Evolutionary conservation across 2,888 invertebrate species (phyloP).

Genomic region (Andrena marginata): DNA sequence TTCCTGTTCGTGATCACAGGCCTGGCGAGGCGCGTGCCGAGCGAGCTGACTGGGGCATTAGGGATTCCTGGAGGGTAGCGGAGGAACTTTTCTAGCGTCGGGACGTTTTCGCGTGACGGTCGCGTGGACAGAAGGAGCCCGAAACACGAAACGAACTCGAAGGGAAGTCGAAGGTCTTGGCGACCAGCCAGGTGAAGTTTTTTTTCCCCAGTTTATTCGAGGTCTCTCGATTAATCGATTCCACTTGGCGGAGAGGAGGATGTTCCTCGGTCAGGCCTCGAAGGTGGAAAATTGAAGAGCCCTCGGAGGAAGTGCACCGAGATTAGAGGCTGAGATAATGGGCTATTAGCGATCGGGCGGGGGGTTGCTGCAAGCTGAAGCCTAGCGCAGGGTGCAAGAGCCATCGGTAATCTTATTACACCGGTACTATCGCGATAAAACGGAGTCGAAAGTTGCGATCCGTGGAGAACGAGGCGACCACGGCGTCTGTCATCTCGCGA

Average conservation of each 20-base stretch:
- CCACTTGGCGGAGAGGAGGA: constrained; percentile 8
- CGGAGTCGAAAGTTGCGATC: neutral
- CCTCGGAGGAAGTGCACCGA: constrained; percentile 36
- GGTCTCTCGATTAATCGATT: constrained; percentile 68
- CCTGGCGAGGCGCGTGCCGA: too few relatives aligned
- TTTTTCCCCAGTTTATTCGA: constrained; percentile 38
- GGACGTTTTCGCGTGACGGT: neutral
- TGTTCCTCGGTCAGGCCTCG: constrained; percentile 15
- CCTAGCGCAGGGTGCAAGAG: neutral
- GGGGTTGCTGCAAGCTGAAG: neutral
- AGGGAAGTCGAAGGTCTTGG: constrained; percentile 53
- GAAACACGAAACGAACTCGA: neutral
- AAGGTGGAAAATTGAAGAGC: constrained; percentile 67
- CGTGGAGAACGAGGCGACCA: neutral
- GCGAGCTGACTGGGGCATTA: neutral
- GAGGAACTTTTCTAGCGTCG: constrained; percentile 43
- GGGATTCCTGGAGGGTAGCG: constrained; percentile 6
- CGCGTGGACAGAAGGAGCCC: neutral
- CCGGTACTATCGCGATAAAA: constrained; percentile 7
- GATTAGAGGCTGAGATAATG: constrained; percentile 66
- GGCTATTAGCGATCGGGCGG: constrained; percentile 47
- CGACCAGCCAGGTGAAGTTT: constrained; percentile 54
- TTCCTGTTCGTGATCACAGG: neutral
- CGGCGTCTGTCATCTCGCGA: neutral
- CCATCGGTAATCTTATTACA: constrained; percentile 9